Base-by-base conservation (phyloP, 2,888 invertebrate species). In the Cheilosia grossa region DNA sequence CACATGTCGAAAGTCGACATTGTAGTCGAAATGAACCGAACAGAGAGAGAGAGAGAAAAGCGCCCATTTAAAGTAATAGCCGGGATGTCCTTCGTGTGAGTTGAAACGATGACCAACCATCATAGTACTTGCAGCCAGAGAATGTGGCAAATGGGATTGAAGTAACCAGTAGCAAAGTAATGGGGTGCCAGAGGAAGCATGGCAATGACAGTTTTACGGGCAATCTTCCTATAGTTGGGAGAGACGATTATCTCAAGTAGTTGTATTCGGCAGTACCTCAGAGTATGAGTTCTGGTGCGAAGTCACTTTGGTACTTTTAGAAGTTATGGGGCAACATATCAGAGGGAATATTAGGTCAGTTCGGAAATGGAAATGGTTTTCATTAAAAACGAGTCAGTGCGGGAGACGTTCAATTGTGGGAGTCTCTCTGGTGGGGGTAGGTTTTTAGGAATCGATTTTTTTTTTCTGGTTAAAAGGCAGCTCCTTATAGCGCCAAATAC, bases 11-110 rank as follows among this genome's bases (percentile, higher is more conserved):
- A 69, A 69, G 78, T 70, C 64, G 19, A 73, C 61, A 70, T 59
- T 64, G 59, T 66, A 73, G 72, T 42, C 70, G 49, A 70, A 78
- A 64, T 63, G 70, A 70, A 56, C 63, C 27, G 30, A 58, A 30
- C 61, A 17, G 15, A 63, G 15, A 63, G 37, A 63, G 15, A 63
- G 37, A 6, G 66, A 66, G 37, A 27, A 7, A 9, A 9, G 30
- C 9, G 66, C 54, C 44, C 42, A 47, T 66, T 79, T 61, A 44
- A 66, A 73, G 66, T 73, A 66, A 79, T 78, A 78, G 78, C 49
- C 44, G 2, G 47, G 27, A 64, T 72, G 73, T 66, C 42, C 58
- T 72, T 72, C 19, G 33, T 37, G 17, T 15, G 51, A 59, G 44
- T 53, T 59, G 19, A 66, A 66, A 59, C 17, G 66, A 79, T 66